A percentile compares a stretch with the other conserved stretches of the same genome.
Conservation (phyloP, 2,888 invertebrate species). For the Endomychus coccineus region DNA sequence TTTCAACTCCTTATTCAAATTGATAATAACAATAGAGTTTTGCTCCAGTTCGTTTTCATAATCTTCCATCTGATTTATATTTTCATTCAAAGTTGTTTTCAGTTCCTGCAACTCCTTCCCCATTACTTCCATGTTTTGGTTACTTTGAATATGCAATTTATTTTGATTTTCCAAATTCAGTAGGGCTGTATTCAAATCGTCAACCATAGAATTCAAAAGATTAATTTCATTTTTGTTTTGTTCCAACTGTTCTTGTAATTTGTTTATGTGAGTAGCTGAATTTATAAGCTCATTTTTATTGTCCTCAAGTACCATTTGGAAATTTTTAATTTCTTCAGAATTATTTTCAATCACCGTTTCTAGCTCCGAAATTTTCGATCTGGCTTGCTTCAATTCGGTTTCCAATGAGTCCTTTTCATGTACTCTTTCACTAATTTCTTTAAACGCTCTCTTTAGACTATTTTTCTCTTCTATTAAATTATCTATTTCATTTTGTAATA, state of each 20-base stretch:
- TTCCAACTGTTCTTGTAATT: constrained; percentile 30
- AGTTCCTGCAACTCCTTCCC: constrained; percentile 50
- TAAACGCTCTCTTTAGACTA: constrained; percentile 26
- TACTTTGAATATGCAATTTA: constrained; percentile 27
- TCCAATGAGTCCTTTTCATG: constrained; percentile 33
- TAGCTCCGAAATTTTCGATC: constrained; percentile 27
- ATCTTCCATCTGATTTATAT: constrained; percentile 47
- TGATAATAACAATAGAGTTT: constrained; percentile 51
- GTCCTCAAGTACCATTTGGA: constrained; percentile 33
- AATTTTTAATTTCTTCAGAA: constrained; percentile 33
- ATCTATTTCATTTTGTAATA: constrained; percentile 3
- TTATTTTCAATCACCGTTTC: constrained; percentile 30
- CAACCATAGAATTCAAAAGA: constrained; percentile 44
- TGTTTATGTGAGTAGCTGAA: constrained; percentile 30
- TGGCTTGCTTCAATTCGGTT: constrained; percentile 24
- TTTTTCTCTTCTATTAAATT: constrained; percentile 29
- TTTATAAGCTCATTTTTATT: constrained; percentile 37
- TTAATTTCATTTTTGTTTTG: constrained; percentile 18
- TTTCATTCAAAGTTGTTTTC: constrained; percentile 48
- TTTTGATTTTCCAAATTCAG: constrained; percentile 48
- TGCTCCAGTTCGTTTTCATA: constrained; percentile 50
- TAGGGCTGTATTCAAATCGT: constrained; percentile 47
- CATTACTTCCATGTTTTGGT: constrained; percentile 45
- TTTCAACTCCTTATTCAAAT: constrained; percentile 50
- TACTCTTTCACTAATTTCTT: constrained; percentile 27